Evolutionary conservation across 2,113 vertebrate species (phyloP), one percentile per base, ranked within the genome.

Genomic region (Dipodomys stephensi): DNA sequence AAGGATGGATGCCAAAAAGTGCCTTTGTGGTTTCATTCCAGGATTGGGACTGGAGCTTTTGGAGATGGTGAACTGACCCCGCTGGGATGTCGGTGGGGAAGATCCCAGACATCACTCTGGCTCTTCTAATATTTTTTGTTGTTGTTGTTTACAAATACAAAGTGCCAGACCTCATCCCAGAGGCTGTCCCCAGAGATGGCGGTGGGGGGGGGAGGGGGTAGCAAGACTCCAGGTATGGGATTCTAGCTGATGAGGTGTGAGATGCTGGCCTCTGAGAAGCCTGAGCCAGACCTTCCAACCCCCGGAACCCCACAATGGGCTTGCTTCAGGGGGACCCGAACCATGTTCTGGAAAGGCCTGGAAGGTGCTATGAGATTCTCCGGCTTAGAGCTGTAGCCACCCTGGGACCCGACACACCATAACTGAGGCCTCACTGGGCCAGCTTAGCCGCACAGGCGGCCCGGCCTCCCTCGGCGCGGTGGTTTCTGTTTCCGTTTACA

Each of bases 261-360:
- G 19, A 3, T 8, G 1, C 10, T 11, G 65, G 18, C 65, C 39
- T 10, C 78, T 1, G 19, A 67, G 72, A 22, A 25, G 0, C 44
- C 27, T 1, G 1, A 32, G 46, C 67, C 0, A 0, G 25, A 6
- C 23, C 15, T 87, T 53, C 60, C 3, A 11, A 27, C 23, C 9
- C 28, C 0, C 7, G 1, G 7, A 30, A 32, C 20, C 35, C 6
- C 32, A 0, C 2, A 0, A 22, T 30, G 0, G 0, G 28, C 49
- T 32, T 64, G 0, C 6, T 1, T 1, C 5, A 5, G 0, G 3
- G 16, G 72, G 32, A 4, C n/a, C 1, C 6, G 0, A 1, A 4
- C 23, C 86, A 71, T 12, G 12, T 11, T 44, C 30, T 13, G 7
- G 15, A 39, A 72, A 16, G 73, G 12, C 32, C 8, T 44, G 27